Conservation (phyloP, 2,888 invertebrate genomes). For the Willowsia nigromaculata region DNA sequence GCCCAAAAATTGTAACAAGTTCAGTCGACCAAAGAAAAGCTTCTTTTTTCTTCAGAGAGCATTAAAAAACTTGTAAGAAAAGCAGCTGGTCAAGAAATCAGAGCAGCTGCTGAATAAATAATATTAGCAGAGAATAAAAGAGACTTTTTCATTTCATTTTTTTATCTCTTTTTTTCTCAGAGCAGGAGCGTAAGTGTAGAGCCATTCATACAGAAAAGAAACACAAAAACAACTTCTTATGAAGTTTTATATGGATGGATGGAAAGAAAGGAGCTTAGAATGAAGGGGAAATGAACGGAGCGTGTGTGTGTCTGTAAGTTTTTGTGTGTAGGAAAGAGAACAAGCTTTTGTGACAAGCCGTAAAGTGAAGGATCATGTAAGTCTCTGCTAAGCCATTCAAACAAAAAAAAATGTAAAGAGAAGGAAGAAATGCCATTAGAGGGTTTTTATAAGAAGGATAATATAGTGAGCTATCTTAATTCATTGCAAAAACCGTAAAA, state of each 20-base stretch:
- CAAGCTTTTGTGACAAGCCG: conserved; percentile 54
- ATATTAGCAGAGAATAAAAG: too few relatives aligned
- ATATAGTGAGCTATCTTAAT: neutral
- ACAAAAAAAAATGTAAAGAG: neutral
- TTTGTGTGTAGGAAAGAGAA: neutral
- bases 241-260: too few relatives aligned
- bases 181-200: neutral
- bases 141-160: too few relatives aligned
- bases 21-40: conserved; percentile 50
- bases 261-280: neutral
- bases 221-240: too few relatives aligned
- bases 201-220: too few relatives aligned
- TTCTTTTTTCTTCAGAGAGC: neutral
- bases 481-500: neutral
- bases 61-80: neutral
- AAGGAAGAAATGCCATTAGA: neutral
- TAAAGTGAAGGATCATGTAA: conserved; percentile 63
- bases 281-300: neutral
- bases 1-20: neutral
- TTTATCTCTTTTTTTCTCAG: neutral
- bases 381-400: neutral
- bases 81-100: conserved; percentile 31
- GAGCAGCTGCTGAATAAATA: conserved; percentile 55
- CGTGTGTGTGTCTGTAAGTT: neutral
- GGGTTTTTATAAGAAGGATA: neutral